Evolutionary conservation across 2,797 vertebrate species (phyloP).

Genomic region (Diplodus sargus): DNA sequence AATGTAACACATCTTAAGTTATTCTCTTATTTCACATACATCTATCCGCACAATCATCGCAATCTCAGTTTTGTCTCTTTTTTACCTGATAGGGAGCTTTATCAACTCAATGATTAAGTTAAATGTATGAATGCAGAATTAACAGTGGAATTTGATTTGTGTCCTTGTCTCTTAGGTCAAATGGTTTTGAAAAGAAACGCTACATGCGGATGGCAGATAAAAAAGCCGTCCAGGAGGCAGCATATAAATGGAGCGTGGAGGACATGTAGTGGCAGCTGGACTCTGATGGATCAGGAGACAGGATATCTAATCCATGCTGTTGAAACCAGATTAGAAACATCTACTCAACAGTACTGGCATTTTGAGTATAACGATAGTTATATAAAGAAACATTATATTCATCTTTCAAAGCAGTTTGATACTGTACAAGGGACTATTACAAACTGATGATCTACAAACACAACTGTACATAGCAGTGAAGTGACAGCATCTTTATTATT

Average conservation of each 20-base stretch:
- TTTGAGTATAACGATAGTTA: not conserved
- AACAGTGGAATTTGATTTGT: conserved; percentile 1
- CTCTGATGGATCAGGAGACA: not conserved
- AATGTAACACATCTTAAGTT: not conserved
- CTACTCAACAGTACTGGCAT: not conserved
- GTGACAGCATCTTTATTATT: conserved; percentile 31
- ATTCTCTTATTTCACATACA: not conserved
- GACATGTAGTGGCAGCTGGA: conserved; percentile 88
- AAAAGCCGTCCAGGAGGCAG: conserved; percentile 92
- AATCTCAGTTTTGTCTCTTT: not conserved
- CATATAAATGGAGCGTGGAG: conserved; percentile 99
- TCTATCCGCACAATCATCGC: not conserved
- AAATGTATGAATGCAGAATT: not conserved
- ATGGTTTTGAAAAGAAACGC: conserved; percentile 95
- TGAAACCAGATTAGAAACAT: conserved; percentile 22
- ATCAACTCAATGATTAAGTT: not conserved
- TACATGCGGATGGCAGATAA: conserved; percentile 91
- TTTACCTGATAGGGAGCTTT: not conserved
- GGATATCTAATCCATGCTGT: conserved; percentile 5
- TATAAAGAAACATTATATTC: conserved; percentile 6
- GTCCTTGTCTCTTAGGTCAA: conserved; percentile 86
- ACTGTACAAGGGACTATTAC: conserved; percentile 26
- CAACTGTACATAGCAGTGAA: conserved; percentile 53
- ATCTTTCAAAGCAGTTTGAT: conserved; percentile 17
- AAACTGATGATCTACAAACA: conserved; percentile 2